Base-by-base conservation (phyloP, 2,797 vertebrate species). In the Neosalanx taihuensis region DNA sequence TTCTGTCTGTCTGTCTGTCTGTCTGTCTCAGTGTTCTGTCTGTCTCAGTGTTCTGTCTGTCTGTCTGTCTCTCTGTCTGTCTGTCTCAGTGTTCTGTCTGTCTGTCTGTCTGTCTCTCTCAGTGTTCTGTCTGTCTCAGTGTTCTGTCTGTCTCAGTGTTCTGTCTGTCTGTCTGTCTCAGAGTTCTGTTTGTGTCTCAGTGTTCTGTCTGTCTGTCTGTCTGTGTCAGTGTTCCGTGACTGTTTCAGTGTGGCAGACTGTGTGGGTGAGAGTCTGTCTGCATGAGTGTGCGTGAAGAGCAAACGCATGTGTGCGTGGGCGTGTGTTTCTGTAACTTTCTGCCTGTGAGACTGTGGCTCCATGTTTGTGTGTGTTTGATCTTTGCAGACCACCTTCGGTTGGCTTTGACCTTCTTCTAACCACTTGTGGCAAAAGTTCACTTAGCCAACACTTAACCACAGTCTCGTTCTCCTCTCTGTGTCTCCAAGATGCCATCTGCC, bases 351-450 rank as follows among this genome's bases (percentile, higher is more conserved):
- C 23, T 62, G 30, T n/a, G 13, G 15, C 23, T 53, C 73, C 83
- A 80, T 73, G 20, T 49, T 18, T 53, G 73, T 75, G 83, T 85
- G 49, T 35, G 13, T 76, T 83, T 85, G 75, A 75, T 84, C 84
- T 81, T 88, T 72, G 41, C 63, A 81, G 87, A 83, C 74, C 80
- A 78, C 67, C 69, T 76, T 57, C 68, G 76, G 87, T 80, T 84
- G 77, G 87, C 88, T 83, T 37, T 89, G 86, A 92, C 91, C 90
- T 92, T 93, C 89, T 81, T n/a, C 73, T 23, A 73, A 76, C 77
- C 73, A 86, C 72, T 57, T 88, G 78, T 84, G 86, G 82, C 75
- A 87, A 69, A 84, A 81, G 86, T 90, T 92, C 75, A 86, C 75
- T 3, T 18, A 79, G 71, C 80, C 76, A 86, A 79, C 81, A 70